A percentile compares a stretch with the other conserved stretches of the same genome.
Evolutionary conservation across 2,888 invertebrate species (phyloP).

Genomic region (Xestia ashworthii): DNA sequence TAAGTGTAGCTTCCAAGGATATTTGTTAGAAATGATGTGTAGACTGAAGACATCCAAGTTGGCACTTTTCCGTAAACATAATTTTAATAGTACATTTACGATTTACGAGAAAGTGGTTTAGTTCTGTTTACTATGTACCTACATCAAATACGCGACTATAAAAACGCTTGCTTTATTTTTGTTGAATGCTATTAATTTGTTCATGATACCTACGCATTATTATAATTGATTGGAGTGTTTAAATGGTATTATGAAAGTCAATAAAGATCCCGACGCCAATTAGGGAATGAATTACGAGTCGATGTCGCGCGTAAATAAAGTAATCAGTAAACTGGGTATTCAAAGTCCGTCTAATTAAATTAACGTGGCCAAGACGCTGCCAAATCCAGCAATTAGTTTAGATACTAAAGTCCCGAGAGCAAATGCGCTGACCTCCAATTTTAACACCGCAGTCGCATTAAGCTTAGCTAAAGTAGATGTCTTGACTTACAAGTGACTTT

Average conservation of each 20-base stretch:
- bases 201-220: slow-evolving; percentile 1
- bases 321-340: slow-evolving; percentile 1
- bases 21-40: not conserved
- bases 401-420: not conserved
- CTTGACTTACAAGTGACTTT: not conserved
- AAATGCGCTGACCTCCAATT: not conserved
- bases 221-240: slow-evolving; percentile 8
- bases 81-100: slow-evolving; percentile 15
- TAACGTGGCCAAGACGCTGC: not conserved
- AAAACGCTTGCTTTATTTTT: slow-evolving; percentile 29
- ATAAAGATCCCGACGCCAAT: slow-evolving; percentile 23
- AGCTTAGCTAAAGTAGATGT: not conserved
- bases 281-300: slow-evolving; percentile 22
- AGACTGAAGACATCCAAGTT: not conserved
- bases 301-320: slow-evolving; percentile 9
- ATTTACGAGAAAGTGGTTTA: slow-evolving; percentile 17
- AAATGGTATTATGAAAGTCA: slow-evolving; percentile 15
- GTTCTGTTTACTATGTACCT: slow-evolving; percentile 12
- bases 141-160: slow-evolving; percentile 1
- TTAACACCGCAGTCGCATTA: not conserved
- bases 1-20: not conserved
- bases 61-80: slow-evolving; percentile 11
- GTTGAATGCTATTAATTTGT: slow-evolving; percentile 21
- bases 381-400: not conserved
- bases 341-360: slow-evolving; percentile 11